Base-by-base conservation (phyloP, 2,797 vertebrate genomes). In the Enteromius mattozi region DNA sequence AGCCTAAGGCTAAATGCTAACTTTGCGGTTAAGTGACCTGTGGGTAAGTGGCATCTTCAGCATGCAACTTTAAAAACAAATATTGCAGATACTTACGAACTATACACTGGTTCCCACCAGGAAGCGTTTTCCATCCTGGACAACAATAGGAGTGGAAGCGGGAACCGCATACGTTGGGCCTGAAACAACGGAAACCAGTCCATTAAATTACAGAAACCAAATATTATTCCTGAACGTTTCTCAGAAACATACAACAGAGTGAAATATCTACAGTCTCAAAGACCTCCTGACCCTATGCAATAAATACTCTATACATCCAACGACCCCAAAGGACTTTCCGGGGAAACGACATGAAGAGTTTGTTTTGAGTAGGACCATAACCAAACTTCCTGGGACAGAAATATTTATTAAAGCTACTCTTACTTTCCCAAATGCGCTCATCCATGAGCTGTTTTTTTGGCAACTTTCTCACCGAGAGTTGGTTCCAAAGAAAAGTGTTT, bases 61-160 rank as follows among this genome's bases (percentile, higher is more conserved):
- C 71, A 80, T 6, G 66, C n/a, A 14, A 1, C 5, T 82, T n/a
- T 82, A 30, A 81, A 83, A 87, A 81, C 61, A 83, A 61, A 86
- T 80, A 56, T 63, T 21, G 33, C 45, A 65, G 80, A 86, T 91
- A 99, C 98, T 99, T 95, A 99, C 98, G 98, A 90, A 99, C 98
- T 68, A 99, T 99, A 91, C 98, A 99, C 91, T 99, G 98, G 93
- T 99, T 99, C 87, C 98, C 98, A 89, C 95, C 98, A 0, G 98
- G 97, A 86, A 99, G 96, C 0, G 98, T 99, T 95, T 99, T 99
- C 98, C 98, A 99, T 82, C 98, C 98, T 0, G 98, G 98, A 68
- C 98, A 99, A 94, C 98, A 99, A 91, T 99, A 99, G 30, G 98
- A 99, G 85, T 99, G 98, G 92, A 98, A 99, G 88, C 98, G 96